Evolutionary conservation across 2,113 vertebrate species (phyloP), one percentile per base, ranked within the genome.

Genomic region (Clarias macrocephalus): DNA sequence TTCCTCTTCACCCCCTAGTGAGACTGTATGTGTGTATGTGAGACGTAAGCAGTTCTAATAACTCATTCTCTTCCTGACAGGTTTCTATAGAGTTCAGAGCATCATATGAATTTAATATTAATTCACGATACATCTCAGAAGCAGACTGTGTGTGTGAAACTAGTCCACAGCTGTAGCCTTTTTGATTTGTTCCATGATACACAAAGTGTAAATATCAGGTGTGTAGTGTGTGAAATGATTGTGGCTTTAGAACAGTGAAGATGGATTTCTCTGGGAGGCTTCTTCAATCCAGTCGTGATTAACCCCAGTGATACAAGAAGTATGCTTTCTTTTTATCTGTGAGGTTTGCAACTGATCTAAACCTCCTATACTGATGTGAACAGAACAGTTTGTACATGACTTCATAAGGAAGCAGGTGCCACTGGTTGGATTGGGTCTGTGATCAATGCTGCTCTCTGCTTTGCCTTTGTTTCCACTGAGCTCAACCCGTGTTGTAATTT

Each of bases 381-480:
- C 87, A 87, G 85, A 87, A 90, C 85, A 16, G 86, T 85, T 82
- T 79, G 84, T 84, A 85, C 91, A 90, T 89, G 89, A 75, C 84
- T 62, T 90, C 90, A 76, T 84, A 60, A 87, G 82, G 65, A 84
- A 68, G 76, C 33, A 70, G n/a, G 65, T 68, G 73, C 83, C 23
- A 23, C 70, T 28, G 81, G 54, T 62, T 80, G 73, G 87, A 82
- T 82, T 88, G 54, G 25, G 37, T 88, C 66, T 73, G 63, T 85
- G 59, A 65, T 56, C 30, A 82, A 77, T 82, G 60, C 82, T 85
- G 57, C 66, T 57, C n/a, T 80, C 62, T 79, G 80, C 85, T 56
- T 86, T 83, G 68, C 70, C 33, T 79, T 60, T 65, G 42, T 62
- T 85, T 42, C 10, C 85, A 87, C 81, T 81, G 70, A 89, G 42